phyloP scores from a whole-genome alignment of 2,888 invertebrate genomes.

The Ophion costatus region DNA sequence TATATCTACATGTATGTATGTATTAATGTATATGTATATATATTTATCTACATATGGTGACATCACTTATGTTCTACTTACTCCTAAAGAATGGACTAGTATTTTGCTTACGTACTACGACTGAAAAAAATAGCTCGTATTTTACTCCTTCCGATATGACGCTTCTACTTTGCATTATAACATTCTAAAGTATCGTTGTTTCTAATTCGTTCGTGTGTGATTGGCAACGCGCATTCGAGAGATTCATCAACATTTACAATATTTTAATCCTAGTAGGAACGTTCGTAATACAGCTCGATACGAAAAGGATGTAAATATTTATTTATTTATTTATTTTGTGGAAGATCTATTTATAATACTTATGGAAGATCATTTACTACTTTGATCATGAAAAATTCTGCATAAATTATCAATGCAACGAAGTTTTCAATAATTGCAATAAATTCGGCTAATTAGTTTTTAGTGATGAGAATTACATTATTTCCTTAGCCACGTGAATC shows the following conservation, averaged over 20 bases:
- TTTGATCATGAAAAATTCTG: background rate
- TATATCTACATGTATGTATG: constrained; percentile 5
- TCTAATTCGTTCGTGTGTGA: background rate
- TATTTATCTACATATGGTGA: constrained; percentile 33
- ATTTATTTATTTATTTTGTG: constrained; percentile 24
- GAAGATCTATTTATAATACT: constrained; percentile 4
- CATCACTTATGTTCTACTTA: constrained; percentile 53
- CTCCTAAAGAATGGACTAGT: constrained; percentile 63
- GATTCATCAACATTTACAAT: constrained; percentile 52
- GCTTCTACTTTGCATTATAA: constrained; percentile 14
- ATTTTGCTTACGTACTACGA: constrained; percentile 48
- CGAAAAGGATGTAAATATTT: background rate
- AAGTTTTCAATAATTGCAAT: background rate
- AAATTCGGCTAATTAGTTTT: background rate
- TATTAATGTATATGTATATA: constrained; percentile 9
- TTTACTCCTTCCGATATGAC: constrained; percentile 44
- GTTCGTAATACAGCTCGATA: constrained; percentile 38
- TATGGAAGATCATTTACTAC: constrained; percentile 11
- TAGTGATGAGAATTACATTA: background rate
- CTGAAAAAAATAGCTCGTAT: constrained; percentile 43
- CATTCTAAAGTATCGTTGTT: constrained; percentile 24
- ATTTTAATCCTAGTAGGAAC: constrained; percentile 68
- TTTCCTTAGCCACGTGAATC: background rate
- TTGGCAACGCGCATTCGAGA: background rate
- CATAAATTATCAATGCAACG: background rate